These are phyloP conservation scores for Hapalemur alaotrensis DNA, from an alignment of 2,797 vertebrate species.

Conservation along the genomic window DNA sequence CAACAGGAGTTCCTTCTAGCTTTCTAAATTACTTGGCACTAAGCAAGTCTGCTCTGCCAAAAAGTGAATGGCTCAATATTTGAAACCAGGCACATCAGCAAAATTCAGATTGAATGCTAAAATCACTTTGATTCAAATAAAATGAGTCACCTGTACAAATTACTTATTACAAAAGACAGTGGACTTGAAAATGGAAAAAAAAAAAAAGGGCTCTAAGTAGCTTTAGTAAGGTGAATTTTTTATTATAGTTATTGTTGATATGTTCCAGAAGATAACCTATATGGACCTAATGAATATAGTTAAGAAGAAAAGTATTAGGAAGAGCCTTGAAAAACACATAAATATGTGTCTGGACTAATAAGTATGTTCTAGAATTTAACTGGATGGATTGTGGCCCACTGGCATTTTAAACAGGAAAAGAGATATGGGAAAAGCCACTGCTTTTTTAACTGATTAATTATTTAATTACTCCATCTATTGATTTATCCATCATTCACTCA, in stretches of 20 bases:
- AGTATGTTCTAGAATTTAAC: not conserved
- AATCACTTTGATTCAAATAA: conserved; percentile 39
- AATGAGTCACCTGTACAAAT: conserved; percentile 57
- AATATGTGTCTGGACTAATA: not conserved
- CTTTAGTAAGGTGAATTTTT: not conserved
- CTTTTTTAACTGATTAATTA: not conserved
- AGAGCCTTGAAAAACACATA: not conserved
- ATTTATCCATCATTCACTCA: not conserved
- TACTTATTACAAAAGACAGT: conserved; percentile 24
- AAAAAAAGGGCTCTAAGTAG: not conserved
- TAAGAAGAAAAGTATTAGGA: not conserved
- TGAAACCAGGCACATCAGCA: conserved; percentile 32
- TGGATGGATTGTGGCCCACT: not conserved
- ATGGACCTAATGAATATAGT: not conserved
- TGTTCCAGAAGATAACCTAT: not conserved
- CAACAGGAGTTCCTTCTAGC: conserved; percentile 52
- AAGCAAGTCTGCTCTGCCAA: conserved; percentile 10
- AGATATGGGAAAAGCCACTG: not conserved
- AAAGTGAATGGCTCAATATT: conserved; percentile 60
- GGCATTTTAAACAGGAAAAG: not conserved
- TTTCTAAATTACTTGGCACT: conserved; percentile 69
- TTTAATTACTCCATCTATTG: not conserved
- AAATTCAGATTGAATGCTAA: conserved; percentile 43
- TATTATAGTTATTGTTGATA: not conserved
- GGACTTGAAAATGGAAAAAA: not conserved